Base-by-base conservation (phyloP, 2,797 vertebrate species). In the Lateolabrax maculatus region DNA sequence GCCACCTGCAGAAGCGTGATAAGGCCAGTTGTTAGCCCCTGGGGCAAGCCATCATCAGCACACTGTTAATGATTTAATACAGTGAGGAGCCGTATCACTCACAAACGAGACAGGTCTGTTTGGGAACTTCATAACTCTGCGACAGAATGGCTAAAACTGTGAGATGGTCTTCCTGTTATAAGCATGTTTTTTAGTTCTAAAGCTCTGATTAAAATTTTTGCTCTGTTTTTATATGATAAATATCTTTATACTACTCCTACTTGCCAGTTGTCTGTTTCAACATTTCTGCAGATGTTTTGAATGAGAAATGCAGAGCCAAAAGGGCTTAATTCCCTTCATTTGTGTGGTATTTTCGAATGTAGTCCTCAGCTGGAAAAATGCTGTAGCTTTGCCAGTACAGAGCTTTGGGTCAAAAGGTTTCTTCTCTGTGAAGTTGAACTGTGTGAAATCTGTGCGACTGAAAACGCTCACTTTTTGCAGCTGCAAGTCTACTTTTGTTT, bases 341-440 rank as follows among this genome's bases (percentile, higher is more conserved):
- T 91, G 83, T 82, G 81, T 81, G 89, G 84, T 88, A 87, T 87
- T 92, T 88, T 90, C 44, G 4, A 87, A 81, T 78, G 80, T 61
- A 83, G 87, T 80, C 69, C 64, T 66, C 67, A n/a, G 55, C 69
- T 91, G 88, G 90, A 91, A 90, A 91, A 91, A 92, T 87, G 83
- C 76, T 81, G 71, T 1, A 3, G 70, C 64, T 49, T 56, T 87
- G 91, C 89, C 89, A 88, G 80, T 23, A n/a, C 67, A 25, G 75
- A 84, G 61, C 84, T 79, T 13, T 3, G 67, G 90, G 89, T 92
- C 90, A 88, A 81, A 83, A 89, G 84, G 78, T 88, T 91, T 76
- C 29, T 82, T 81, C 77, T 90, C 74, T 62, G 81, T 88, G 74
- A 83, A 90, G 71, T 82, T 72, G 43, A 88, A 80, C 74, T 73